Evolutionary conservation across 1,140 invertebrate genomes (phyloP).

Genomic region (Asbolus verrucosus): DNA sequence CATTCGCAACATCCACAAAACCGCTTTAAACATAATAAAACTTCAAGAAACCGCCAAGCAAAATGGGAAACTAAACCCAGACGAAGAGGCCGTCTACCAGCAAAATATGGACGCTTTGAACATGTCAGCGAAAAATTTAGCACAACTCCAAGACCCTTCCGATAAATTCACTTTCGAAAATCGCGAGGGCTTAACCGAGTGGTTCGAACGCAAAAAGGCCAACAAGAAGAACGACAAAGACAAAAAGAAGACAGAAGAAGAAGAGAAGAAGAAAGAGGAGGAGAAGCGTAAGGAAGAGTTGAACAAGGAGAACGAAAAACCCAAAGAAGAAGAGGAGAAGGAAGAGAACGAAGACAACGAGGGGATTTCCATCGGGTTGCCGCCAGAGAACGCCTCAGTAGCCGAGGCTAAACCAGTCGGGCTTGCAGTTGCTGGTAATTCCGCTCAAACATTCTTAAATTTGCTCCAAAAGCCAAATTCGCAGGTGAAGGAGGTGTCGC

Average conservation of each 20-base stretch:
- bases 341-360: constrained; percentile 67
- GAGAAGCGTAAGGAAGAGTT: constrained; percentile 58
- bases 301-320: constrained; percentile 63
- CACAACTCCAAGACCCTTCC: constrained; percentile 61
- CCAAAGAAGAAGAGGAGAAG: constrained; percentile 64
- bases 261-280: constrained; percentile 64
- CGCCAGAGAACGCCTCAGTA: constrained; percentile 71
- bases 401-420: constrained; percentile 80
- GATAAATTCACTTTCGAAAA: constrained; percentile 54
- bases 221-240: constrained; percentile 50
- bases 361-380: constrained; percentile 66
- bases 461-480: constrained; percentile 8
- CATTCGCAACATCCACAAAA: constrained; percentile 66
- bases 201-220: constrained; percentile 58
- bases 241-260: constrained; percentile 60
- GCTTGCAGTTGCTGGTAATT: constrained; percentile 66
- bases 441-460: neutral
- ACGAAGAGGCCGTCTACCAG: constrained; percentile 66
- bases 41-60: constrained; percentile 67
- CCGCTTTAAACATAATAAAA: constrained; percentile 66
- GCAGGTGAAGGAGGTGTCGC: constrained; percentile 75
- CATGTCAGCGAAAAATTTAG: constrained; percentile 65
- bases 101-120: constrained; percentile 65
- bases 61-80: constrained; percentile 64
- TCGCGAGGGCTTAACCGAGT: constrained; percentile 59